These are phyloP conservation scores for Cistogaster globosa DNA, from an alignment of 2,888 invertebrate genomes.

Conservation along the genomic window DNA sequence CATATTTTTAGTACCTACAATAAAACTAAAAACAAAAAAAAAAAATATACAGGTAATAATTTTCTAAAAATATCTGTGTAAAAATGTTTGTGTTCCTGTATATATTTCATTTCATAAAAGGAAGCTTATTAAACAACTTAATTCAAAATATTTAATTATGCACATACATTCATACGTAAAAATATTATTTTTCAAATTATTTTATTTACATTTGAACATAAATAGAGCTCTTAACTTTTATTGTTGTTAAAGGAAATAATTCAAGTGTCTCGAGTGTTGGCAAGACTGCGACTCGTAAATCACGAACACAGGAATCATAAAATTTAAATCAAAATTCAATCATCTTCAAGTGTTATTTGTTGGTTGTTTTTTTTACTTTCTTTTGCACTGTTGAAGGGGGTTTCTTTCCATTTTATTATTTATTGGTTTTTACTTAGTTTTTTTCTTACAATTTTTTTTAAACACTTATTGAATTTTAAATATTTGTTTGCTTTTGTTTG, in stretches of 20 bases:
- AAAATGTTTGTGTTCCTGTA: too few relatives aligned
- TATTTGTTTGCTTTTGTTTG: constrained; percentile 20
- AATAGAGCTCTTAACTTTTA: constrained; percentile 3
- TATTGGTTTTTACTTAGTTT: neutral
- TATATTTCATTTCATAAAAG: neutral
- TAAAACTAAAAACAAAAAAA: neutral
- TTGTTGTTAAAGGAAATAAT: constrained; percentile 27
- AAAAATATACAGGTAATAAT: neutral
- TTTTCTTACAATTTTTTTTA: neutral
- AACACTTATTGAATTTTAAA: constrained; percentile 26
- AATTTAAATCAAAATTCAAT: constrained; percentile 80
- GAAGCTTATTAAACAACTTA: constrained; percentile 44
- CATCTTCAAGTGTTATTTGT: constrained; percentile 67
- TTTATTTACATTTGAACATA: constrained; percentile 5
- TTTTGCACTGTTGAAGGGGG: constrained; percentile 7
- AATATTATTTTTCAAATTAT: neutral
- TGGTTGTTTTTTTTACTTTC: neutral
- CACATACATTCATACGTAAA: too few relatives aligned
- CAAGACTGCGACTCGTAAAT: constrained; percentile 6
- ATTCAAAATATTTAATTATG: constrained; percentile 6
- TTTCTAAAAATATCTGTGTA: neutral
- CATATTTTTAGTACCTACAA: neutral
- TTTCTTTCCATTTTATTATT: neutral
- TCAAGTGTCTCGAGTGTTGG: constrained; percentile 46
- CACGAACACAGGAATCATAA: constrained; percentile 15